Base-by-base conservation (phyloP, 2,888 invertebrate species). In the Drosophila sordidula region DNA sequence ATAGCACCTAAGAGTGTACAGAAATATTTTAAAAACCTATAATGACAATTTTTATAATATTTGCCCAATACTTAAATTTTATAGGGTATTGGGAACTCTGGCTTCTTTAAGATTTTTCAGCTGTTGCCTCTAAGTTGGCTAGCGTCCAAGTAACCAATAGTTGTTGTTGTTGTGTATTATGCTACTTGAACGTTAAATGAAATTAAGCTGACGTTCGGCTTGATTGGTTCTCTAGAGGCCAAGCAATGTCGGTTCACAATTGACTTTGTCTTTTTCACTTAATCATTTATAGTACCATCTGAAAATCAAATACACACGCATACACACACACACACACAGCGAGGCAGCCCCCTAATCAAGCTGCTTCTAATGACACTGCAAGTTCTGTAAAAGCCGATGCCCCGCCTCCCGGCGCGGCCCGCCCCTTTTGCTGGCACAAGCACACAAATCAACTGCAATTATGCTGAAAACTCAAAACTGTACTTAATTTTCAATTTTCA, bases 401-500 rank as follows among this genome's bases (percentile, higher is more conserved):
- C 46, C 38, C 51, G 0, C 32, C 32, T 6, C 29, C 6, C 29
- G 2, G 29, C 29, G 2, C 29, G 8, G 29, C 16, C 6, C 42
- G 12, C 36, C 47, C 6, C 36, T 14, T 16, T 26, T 55, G 25
- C 39, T 29, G 39, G 32, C 41, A 41, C 44, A 63, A 59, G 22
- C 34, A 56, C 70, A 42, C 49, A 75, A 83, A 80, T 87, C 80
- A 78, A 80, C 84, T 85, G 85, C 87, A 87, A 82, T 87, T 82
- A 85, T 84, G 85, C 81, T 81, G 81, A 81, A 84, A 77, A 84
- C 79, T 79, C 79, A 84, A 84, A 85, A 85, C 85, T 85, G 81
- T 82, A 82, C 82, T 87, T 87, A 87, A 85, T 84, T 87, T 80
- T 82, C 75, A 80, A 87, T 75, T 80, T 80, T 84, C 82, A 80